Percentiles rank a stretch among this genome's conserved stretches.
phyloP scores from a whole-genome alignment of 1,140 invertebrate species.

The Pseudachorutes palmiensis region DNA sequence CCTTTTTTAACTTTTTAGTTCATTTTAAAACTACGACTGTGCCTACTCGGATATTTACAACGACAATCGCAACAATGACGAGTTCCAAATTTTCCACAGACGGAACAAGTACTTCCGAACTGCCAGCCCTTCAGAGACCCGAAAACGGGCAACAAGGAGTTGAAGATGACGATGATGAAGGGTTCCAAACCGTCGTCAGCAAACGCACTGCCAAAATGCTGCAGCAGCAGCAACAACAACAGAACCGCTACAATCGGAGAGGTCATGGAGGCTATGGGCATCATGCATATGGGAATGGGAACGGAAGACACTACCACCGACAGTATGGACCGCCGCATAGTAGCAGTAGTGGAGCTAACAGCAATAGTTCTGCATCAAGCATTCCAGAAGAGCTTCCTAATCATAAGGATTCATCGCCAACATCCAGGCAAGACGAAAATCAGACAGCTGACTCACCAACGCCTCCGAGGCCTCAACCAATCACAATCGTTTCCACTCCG shows the following conservation, averaged over 20 bases:
- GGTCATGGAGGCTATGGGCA: not conserved
- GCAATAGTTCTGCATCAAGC: slow-evolving; percentile 3
- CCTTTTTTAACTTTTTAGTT: slow-evolving; percentile 2
- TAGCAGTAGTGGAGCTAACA: not conserved
- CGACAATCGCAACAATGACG: slow-evolving; percentile 5
- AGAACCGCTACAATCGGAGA: not conserved
- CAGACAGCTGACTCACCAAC: not conserved
- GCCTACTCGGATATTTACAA: not conserved
- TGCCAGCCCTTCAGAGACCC: not conserved
- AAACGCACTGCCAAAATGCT: not conserved
- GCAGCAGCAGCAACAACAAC: not conserved
- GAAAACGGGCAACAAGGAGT: not conserved
- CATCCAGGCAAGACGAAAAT: not conserved
- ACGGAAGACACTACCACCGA: slow-evolving; percentile 3
- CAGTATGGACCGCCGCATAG: slow-evolving; percentile 10
- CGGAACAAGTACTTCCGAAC: not conserved
- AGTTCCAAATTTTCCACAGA: not conserved
- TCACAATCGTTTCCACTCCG: not conserved
- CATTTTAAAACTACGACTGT: not conserved
- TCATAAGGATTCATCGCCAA: slow-evolving; percentile 1
- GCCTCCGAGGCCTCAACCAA: not conserved
- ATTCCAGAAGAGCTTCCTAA: slow-evolving; percentile 10
- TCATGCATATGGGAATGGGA: not conserved
- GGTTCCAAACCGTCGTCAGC: slow-evolving; percentile 4
- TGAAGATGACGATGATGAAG: not conserved